Conservation (phyloP, 2,888 invertebrate species). For the Lingula anatina region DNA sequence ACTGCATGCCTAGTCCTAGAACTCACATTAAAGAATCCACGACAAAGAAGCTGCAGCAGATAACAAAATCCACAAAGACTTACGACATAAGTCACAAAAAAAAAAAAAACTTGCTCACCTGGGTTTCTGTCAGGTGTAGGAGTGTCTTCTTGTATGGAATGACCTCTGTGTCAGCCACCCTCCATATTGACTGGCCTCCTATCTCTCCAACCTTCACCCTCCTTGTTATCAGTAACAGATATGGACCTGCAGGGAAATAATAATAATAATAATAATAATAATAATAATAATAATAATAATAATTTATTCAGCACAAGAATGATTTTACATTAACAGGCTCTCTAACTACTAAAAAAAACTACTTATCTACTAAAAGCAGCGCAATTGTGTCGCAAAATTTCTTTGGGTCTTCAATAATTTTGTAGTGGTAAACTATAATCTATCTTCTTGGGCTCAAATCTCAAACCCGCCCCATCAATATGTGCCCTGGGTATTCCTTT, state of each 20-base stretch:
- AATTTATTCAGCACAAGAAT: not conserved
- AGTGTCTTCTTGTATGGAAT: slow-evolving; percentile 80
- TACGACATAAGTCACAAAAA: no score
- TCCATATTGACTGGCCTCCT: slow-evolving; percentile 44
- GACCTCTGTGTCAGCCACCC: slow-evolving; percentile 48
- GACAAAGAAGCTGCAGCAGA: no score
- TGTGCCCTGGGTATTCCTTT: not conserved
- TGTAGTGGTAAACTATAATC: no score
- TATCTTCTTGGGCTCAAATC: not conserved
- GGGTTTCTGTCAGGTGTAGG: slow-evolving; percentile 74
- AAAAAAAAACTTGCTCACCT: slow-evolving; percentile 59
- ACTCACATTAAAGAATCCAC: not conserved
- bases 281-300: not conserved
- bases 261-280: not conserved
- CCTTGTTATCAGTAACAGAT: slow-evolving; percentile 83
- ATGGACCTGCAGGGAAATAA: slow-evolving; percentile 60
- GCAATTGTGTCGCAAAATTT: no score
- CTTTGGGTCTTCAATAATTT: no score
- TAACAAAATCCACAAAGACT: not conserved
- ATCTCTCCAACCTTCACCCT: slow-evolving; percentile 69
- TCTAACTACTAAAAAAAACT: no score
- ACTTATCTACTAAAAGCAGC: no score
- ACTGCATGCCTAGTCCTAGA: not conserved
- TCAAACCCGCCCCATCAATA: not conserved
- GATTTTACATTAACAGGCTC: not conserved